phyloP scores from a whole-genome alignment of 2,797 vertebrate genomes.

The Staurois parvus region DNA sequence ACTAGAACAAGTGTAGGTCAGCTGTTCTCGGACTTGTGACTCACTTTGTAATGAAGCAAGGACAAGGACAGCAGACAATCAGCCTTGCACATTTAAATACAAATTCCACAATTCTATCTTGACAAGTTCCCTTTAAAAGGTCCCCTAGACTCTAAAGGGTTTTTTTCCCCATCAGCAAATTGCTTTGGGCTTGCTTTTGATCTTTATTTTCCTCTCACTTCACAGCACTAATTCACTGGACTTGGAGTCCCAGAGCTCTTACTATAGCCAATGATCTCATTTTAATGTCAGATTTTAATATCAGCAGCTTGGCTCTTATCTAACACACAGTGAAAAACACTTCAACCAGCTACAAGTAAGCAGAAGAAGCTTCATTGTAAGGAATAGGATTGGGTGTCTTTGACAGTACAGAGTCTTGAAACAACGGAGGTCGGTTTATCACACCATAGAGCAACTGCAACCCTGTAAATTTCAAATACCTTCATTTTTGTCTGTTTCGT shows the following conservation, averaged over 20 bases:
- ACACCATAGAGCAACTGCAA: too few relatives aligned
- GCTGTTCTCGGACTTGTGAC: too few relatives aligned
- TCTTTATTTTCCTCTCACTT: constrained; percentile 1
- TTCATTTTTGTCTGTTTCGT: too few relatives aligned
- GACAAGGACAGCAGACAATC: too few relatives aligned
- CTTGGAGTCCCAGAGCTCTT: constrained; percentile 10
- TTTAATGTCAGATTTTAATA: constrained; percentile 26
- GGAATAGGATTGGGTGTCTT: not conserved
- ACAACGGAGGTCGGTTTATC: not conserved
- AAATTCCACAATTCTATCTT: too few relatives aligned
- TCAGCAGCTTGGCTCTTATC: constrained; percentile 13
- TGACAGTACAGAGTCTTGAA: too few relatives aligned
- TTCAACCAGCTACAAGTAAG: not conserved
- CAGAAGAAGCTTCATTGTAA: not conserved
- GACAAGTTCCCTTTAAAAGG: not conserved
- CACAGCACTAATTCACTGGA: constrained; percentile 5
- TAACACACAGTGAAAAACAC: not conserved
- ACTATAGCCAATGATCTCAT: not conserved
- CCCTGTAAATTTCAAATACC: too few relatives aligned
- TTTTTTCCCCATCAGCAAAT: not conserved
- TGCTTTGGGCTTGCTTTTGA: not conserved
- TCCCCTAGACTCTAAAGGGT: not conserved
- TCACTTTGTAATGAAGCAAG: too few relatives aligned
- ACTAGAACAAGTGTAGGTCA: too few relatives aligned
- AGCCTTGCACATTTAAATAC: too few relatives aligned